These are phyloP conservation scores for Pangasius mekongensis DNA, from an alignment of 2,797 vertebrate species.

Conservation along the genomic window DNA sequence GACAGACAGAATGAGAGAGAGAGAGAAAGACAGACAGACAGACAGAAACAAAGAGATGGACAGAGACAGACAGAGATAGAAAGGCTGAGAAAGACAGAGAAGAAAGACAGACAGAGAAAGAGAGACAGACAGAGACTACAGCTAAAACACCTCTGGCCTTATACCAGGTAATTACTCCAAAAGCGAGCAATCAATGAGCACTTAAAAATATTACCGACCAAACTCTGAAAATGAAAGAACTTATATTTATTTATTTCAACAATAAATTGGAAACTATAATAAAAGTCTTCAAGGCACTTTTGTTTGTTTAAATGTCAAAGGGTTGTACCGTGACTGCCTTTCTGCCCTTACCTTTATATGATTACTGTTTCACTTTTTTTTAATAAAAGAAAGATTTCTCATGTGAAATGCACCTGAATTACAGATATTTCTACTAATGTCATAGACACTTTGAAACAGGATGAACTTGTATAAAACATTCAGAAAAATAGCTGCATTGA, in stretches of 20 bases:
- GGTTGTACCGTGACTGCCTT: not conserved
- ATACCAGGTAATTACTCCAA: constrained; percentile 46
- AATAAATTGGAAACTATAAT: constrained; percentile 47
- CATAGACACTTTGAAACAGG: not conserved
- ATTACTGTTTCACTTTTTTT: not conserved
- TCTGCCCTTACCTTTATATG: not conserved
- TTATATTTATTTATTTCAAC: constrained; percentile 40
- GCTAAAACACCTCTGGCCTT: constrained; percentile 31
- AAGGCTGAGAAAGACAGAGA: not conserved
- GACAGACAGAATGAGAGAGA: not conserved
- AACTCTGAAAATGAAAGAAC: not conserved
- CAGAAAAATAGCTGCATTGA: not conserved
- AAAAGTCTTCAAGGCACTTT: constrained; percentile 35
- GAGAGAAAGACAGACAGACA: not conserved
- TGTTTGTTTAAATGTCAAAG: constrained; percentile 54
- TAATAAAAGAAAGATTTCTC: not conserved
- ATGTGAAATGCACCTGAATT: not conserved
- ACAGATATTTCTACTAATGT: not conserved
- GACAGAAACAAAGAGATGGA: not conserved
- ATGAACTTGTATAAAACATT: not conserved
- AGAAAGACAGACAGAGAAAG: not conserved
- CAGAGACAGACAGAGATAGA: too few species aligned
- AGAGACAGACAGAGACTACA: not conserved
- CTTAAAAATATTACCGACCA: constrained; percentile 47
- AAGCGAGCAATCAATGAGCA: constrained; percentile 52